These are phyloP conservation scores for Turdus rufiventris DNA, from an alignment of 2,113 vertebrate genomes.

Conservation along the genomic window DNA sequence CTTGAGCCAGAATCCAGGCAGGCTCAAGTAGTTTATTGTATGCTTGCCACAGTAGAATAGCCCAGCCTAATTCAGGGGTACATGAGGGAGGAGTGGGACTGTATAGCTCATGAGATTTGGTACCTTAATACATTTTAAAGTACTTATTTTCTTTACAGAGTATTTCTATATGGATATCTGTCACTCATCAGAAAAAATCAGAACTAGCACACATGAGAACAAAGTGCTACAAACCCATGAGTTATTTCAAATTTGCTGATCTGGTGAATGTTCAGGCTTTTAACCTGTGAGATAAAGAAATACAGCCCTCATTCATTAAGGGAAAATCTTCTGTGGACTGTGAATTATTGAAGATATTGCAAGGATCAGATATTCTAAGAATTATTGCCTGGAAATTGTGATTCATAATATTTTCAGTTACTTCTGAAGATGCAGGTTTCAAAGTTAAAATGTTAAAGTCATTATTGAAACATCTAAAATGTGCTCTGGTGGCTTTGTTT, in stretches of 20 bases:
- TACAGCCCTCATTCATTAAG: not conserved
- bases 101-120: not conserved
- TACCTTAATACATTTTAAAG: not conserved
- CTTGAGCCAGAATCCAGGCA: not conserved
- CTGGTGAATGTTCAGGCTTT: not conserved
- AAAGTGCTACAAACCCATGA: not conserved
- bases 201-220: not conserved
- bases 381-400: not conserved
- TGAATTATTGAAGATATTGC: not conserved
- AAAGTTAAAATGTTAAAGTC: not conserved
- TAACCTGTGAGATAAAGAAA: not conserved
- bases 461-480: not conserved
- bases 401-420: not conserved
- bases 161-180: not conserved
- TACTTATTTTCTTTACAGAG: not conserved
- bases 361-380: not conserved
- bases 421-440: not conserved
- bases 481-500: not conserved
- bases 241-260: not conserved
- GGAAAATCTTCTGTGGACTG: not conserved
- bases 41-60: not conserved
- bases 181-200: not conserved
- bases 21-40: not conserved
- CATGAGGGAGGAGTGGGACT: accelerated
- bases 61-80: not conserved